Percentiles rank a stretch among this genome's conserved stretches.
Evolutionary conservation across 2,113 vertebrate genomes (phyloP).

Genomic region (Corythaixoides concolor): DNA sequence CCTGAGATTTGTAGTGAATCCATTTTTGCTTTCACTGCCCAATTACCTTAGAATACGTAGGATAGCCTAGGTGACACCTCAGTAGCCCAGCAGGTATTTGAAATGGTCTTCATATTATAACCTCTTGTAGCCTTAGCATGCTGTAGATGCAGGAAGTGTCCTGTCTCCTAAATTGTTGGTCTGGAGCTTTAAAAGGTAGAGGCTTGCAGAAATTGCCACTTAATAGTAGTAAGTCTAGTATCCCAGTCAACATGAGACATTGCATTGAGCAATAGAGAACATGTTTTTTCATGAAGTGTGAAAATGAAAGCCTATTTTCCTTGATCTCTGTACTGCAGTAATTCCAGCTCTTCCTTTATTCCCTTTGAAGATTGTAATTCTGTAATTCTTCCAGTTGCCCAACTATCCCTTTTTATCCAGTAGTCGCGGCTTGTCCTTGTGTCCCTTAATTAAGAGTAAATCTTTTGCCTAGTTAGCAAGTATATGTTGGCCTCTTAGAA

Average conservation of each 20-base stretch:
- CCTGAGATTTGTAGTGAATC: background rate
- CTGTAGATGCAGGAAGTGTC: background rate
- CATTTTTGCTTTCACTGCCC: background rate
- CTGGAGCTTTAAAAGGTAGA: background rate
- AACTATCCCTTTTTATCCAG: background rate
- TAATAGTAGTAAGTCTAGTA: background rate
- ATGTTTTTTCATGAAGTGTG: background rate
- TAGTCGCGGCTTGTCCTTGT: background rate
- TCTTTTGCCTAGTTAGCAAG: background rate
- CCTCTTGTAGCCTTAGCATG: background rate
- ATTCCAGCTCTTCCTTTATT: background rate
- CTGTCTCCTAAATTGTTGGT: background rate
- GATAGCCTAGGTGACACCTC: background rate
- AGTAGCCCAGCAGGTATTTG: background rate
- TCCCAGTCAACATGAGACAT: background rate
- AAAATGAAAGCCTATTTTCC: background rate
- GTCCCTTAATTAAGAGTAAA: background rate
- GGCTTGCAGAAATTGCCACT: background rate
- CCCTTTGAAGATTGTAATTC: background rate
- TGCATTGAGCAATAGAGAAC: accelerated
- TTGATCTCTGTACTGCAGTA: background rate
- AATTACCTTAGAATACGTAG: background rate
- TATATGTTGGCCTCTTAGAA: background rate
- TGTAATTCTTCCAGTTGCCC: background rate
- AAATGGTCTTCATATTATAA: background rate